A percentile compares a stretch with the other conserved stretches of the same genome.
Evolutionary conservation across 2,797 vertebrate species (phyloP).

Genomic region (Myiotriccus ornatus): DNA sequence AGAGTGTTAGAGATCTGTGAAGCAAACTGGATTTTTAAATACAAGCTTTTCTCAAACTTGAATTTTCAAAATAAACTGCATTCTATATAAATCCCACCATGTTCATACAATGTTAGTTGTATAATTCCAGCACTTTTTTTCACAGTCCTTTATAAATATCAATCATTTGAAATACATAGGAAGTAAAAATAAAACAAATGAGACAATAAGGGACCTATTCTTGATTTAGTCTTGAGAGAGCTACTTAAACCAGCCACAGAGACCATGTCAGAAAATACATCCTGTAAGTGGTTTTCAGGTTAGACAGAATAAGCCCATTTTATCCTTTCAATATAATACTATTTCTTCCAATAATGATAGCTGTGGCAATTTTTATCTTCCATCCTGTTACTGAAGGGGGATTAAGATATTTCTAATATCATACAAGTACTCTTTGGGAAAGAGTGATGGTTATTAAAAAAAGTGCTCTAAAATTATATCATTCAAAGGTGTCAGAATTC

Average conservation of each 20-base stretch:
- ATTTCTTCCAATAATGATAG: slow-evolving; percentile 49
- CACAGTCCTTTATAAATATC: background rate
- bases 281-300: slow-evolving; percentile 9
- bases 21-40: background rate
- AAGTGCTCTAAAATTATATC: slow-evolving; percentile 23
- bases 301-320: slow-evolving; percentile 28
- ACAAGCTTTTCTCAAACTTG: background rate
- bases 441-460: slow-evolving; percentile 31
- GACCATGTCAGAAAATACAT: background rate
- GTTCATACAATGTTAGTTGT: background rate
- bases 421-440: slow-evolving; percentile 15
- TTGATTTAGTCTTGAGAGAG: background rate
- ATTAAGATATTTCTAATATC: slow-evolving; percentile 61
- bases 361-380: slow-evolving; percentile 29
- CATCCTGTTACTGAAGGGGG: slow-evolving; percentile 36
- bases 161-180: accelerated
- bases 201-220: background rate
- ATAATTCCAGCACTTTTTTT: background rate
- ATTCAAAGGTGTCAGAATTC: slow-evolving; percentile 4
- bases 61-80: background rate
- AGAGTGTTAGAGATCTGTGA: background rate
- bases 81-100: background rate
- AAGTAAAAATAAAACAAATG: background rate
- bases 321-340: slow-evolving; percentile 25
- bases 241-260: background rate